These are phyloP conservation scores for Synanthedon andrenaeformis DNA, from an alignment of 2,888 invertebrate genomes.

Conservation along the genomic window DNA sequence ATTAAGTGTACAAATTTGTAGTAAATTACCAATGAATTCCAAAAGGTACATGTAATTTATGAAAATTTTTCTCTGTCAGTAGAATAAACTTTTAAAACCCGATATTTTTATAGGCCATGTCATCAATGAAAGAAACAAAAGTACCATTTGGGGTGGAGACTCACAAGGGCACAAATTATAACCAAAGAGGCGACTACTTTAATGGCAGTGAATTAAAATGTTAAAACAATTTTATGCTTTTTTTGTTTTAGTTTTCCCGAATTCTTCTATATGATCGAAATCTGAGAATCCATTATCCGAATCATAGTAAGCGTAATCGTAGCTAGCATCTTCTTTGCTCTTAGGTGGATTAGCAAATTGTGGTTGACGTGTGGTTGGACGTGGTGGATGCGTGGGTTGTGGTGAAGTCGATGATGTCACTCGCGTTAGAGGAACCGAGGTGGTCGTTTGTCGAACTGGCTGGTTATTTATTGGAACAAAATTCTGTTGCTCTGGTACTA, in stretches of 20 bases:
- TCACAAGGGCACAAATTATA: too few relatives aligned
- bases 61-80: too few relatives aligned
- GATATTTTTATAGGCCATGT: too few relatives aligned
- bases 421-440: conserved; percentile 22
- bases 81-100: too few relatives aligned
- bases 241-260: conserved; percentile 70
- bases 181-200: conserved; percentile 57
- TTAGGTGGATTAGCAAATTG: conserved; percentile 48
- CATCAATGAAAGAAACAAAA: too few relatives aligned
- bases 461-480: conserved; percentile 16
- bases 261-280: conserved; percentile 73
- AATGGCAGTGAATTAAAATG: conserved; percentile 52
- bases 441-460: conserved; percentile 26
- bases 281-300: conserved; percentile 72
- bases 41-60: too few relatives aligned
- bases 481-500: background rate
- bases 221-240: conserved; percentile 33
- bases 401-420: background rate
- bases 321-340: conserved; percentile 77
- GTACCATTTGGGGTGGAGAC: too few relatives aligned
- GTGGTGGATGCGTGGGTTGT: conserved; percentile 8
- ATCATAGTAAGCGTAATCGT: conserved; percentile 90
- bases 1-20: too few relatives aligned
- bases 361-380: conserved; percentile 16
- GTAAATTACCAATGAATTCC: too few relatives aligned